phyloP scores from a whole-genome alignment of 2,888 invertebrate species.

The Linnaemya tessellans region DNA sequence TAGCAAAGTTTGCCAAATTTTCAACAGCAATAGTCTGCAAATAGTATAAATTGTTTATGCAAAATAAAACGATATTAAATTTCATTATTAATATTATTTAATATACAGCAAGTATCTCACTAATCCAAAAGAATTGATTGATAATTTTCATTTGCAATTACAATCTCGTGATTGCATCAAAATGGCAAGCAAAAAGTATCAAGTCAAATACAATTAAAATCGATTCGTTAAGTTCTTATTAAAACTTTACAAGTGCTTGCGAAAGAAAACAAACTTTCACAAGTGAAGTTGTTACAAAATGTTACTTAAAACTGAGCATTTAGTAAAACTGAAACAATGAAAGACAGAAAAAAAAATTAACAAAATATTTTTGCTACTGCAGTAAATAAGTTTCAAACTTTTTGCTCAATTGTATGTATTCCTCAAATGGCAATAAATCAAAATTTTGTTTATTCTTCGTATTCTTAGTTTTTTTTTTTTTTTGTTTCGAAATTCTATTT shows the following conservation, averaged over 20 bases:
- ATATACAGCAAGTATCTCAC: neutral
- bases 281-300: conserved; percentile 44
- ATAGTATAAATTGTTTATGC: no score
- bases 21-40: no score
- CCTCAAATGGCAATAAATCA: conserved; percentile 66
- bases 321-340: neutral
- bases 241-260: conserved; percentile 21
- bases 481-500: conserved; percentile 28
- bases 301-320: conserved; percentile 18
- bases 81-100: neutral
- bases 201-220: conserved; percentile 35
- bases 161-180: neutral
- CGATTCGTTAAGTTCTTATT: conserved; percentile 37
- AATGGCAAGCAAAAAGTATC: neutral
- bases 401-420: conserved; percentile 53
- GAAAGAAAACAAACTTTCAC: conserved; percentile 29
- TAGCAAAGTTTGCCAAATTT: no score
- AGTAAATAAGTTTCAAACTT: conserved; percentile 52
- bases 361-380: conserved; percentile 14
- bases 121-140: conserved; percentile 8
- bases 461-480: neutral
- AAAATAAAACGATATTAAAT: no score
- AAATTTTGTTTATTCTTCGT: conserved; percentile 53
- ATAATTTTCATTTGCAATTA: conserved; percentile 17
- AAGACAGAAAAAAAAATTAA: neutral